Evolutionary conservation across 1,140 invertebrate genomes (phyloP), one percentile per base, ranked within the genome.

Genomic region (Drosophila tristis): DNA sequence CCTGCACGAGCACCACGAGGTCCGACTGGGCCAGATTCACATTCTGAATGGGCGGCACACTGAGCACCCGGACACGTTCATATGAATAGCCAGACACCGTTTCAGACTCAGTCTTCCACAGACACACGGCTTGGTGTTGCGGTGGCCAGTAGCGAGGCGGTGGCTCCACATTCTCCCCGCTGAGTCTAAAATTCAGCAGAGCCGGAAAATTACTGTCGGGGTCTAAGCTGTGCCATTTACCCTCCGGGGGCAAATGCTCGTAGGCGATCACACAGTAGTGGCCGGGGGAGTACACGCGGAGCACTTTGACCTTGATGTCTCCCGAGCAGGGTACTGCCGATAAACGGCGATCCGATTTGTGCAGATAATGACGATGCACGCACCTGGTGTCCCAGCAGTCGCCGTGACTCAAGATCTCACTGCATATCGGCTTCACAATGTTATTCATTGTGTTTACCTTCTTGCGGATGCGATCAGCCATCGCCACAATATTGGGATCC

Each of bases 61-160:
- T 42, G 4, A 86, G 53, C 2, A 86, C 54, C 0, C 78, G 74
- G 2, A 86, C 82, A 2, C 82, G 66, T 6, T 84, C 80, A 9
- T 39, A 67, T 0, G 35, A 20, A 23, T 2, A 25, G 0, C 35
- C 11, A 13, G 9, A 11, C 4, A 35, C 31, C 7, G 9, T 4
- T 4, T 5, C 31, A 35, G 11, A 4, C 11, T 11, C 3, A 5
- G 20, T 7, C 25, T 47, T 43, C 26, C 39, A 72, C 1, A 71
- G 39, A 20, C 82, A 86, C 6, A 86, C 48, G 4, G 39, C 43
- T 6, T 70, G 64, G 0, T 44, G 29, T n/a, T 43, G 16, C 0
- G 84, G 82, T 1, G 82, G 82, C 82, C 82, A 86, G 11, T 62
- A 63, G 3, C 62, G 78, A 4, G 15, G 11, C 5, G 26, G 13